These are phyloP conservation scores for Eupleurogrammus muticus DNA, from an alignment of 2,797 vertebrate species.

Conservation along the genomic window DNA sequence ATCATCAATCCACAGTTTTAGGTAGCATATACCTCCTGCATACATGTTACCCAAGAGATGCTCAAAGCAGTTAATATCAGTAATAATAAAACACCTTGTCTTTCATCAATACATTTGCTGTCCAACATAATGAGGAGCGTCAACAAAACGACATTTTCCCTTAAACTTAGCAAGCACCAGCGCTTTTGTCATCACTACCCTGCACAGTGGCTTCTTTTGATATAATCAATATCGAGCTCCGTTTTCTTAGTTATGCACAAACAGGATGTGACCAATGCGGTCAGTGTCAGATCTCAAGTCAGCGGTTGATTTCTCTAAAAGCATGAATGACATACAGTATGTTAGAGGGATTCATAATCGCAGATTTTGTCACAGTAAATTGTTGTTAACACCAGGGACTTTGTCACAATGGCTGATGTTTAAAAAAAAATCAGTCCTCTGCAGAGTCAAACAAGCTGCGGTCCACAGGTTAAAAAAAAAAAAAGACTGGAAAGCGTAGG, in stretches of 20 bases:
- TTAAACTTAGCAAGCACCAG: constrained; percentile 44
- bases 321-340: constrained; percentile 39
- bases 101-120: constrained; percentile 36
- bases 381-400: constrained; percentile 11
- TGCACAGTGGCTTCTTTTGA: constrained; percentile 38
- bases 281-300: constrained; percentile 18
- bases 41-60: constrained; percentile 11
- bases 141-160: constrained; percentile 25
- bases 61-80: constrained; percentile 37
- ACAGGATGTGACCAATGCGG: constrained; percentile 30
- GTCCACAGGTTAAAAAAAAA: constrained; percentile 3
- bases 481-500: neutral
- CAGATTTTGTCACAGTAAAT: constrained; percentile 36
- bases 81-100: constrained; percentile 32
- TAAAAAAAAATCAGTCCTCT: constrained; percentile 2
- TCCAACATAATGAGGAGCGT: constrained; percentile 18
- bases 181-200: constrained; percentile 64
- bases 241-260: constrained; percentile 42
- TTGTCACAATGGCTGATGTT: no score
- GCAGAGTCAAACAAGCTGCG: constrained; percentile 21
- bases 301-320: constrained; percentile 11
- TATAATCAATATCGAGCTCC: constrained; percentile 31
- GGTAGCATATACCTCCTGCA: constrained; percentile 8
- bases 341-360: constrained; percentile 11
- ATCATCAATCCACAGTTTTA: constrained; percentile 14